phyloP scores from a whole-genome alignment of 2,113 vertebrate species.

The Callithrix jacchus region DNA sequence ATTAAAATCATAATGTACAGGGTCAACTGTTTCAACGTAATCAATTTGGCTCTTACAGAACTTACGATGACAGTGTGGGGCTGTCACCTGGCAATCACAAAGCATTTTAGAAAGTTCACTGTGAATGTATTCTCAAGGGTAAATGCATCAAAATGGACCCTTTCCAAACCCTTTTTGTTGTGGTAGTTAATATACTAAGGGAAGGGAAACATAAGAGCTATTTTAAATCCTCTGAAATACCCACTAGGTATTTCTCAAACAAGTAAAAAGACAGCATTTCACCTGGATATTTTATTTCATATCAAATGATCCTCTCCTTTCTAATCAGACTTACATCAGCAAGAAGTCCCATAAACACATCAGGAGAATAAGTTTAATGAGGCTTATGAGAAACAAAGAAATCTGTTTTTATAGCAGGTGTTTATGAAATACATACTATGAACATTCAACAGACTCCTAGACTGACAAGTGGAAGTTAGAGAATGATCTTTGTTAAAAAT shows the following conservation, averaged over 20 bases:
- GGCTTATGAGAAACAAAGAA: neutral
- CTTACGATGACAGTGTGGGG: slow-evolving; percentile 29
- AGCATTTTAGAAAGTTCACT: slow-evolving; percentile 30
- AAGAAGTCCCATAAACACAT: slow-evolving; percentile 18
- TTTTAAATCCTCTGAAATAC: slow-evolving; percentile 1
- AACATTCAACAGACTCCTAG: neutral
- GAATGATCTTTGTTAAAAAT: neutral
- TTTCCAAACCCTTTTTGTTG: neutral
- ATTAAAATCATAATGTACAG: slow-evolving; percentile 60
- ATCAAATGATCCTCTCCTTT: neutral
- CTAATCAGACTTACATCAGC: neutral
- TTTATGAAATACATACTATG: neutral
- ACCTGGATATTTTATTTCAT: slow-evolving; percentile 20
- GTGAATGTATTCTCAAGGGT: neutral
- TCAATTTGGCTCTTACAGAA: slow-evolving; percentile 27
- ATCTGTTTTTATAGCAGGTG: neutral
- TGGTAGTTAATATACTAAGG: neutral
- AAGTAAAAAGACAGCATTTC: neutral
- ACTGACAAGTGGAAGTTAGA: neutral
- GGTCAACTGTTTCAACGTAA: slow-evolving; percentile 45
- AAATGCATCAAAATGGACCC: slow-evolving; percentile 27
- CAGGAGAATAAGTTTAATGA: neutral
- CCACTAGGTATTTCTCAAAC: neutral
- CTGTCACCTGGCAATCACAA: slow-evolving; percentile 39
- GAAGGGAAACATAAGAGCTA: neutral